These are phyloP conservation scores for Lepilemur septentrionalis DNA, from an alignment of 2,797 vertebrate species.

Conservation along the genomic window DNA sequence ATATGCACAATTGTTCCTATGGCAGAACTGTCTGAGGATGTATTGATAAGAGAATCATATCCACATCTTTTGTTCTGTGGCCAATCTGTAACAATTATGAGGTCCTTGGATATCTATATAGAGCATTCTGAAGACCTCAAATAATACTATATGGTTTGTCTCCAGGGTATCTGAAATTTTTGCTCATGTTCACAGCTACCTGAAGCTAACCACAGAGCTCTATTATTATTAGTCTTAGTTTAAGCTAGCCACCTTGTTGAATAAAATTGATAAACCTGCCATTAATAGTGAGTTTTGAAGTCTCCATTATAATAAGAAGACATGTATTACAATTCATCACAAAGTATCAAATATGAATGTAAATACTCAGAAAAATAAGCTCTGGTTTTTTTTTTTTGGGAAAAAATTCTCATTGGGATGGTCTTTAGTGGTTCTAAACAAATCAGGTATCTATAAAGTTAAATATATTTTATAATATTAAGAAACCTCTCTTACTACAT, in stretches of 20 bases:
- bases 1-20: background rate
- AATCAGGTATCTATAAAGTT: background rate
- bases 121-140: background rate
- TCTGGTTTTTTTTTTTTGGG: background rate
- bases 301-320: background rate
- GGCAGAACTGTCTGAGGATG: background rate
- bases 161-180: background rate
- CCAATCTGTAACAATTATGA: background rate
- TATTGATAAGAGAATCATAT: background rate
- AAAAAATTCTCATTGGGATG: background rate
- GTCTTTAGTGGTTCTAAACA: background rate
- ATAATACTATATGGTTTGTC: background rate
- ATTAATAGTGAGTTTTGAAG: background rate
- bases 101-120: background rate
- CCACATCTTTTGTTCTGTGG: background rate
- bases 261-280: background rate
- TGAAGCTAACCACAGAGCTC: background rate
- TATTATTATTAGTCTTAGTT: background rate
- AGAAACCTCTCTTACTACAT: background rate
- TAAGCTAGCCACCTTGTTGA: background rate
- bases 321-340: background rate
- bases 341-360: conserved; percentile 6
- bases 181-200: background rate
- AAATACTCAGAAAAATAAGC: background rate
- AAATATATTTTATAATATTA: background rate